These are phyloP conservation scores for Megaceryle alcyon DNA, from an alignment of 2,797 vertebrate species.

Conservation along the genomic window DNA sequence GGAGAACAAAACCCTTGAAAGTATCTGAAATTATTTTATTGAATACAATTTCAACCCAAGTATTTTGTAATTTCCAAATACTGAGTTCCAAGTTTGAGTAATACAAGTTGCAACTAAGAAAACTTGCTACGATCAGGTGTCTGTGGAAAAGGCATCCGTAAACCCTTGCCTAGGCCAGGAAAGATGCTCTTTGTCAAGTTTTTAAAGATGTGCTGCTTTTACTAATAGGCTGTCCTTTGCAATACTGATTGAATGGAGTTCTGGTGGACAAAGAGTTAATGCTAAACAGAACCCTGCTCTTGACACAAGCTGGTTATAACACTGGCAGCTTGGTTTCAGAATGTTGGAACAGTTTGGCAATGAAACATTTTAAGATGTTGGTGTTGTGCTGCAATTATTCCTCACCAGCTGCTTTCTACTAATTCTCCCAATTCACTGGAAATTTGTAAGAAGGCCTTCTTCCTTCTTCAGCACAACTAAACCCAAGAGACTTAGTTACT, in stretches of 20 bases:
- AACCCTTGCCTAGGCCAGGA: rapidly evolving
- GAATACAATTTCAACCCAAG: not conserved
- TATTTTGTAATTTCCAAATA: not conserved
- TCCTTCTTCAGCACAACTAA: not conserved
- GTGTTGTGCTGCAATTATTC: not conserved
- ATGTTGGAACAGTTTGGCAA: not conserved
- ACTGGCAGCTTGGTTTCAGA: not conserved
- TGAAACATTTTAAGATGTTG: not conserved
- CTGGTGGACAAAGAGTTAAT: not conserved
- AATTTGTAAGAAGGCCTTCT: not conserved
- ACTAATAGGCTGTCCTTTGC: not conserved
- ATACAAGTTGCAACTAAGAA: not conserved
- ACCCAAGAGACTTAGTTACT: not conserved
- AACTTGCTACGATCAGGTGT: not conserved
- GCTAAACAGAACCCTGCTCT: not conserved
- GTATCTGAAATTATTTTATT: not conserved
- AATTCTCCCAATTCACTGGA: rapidly evolving
- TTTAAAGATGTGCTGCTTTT: not conserved
- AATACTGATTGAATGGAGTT: not conserved
- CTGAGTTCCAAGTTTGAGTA: not conserved
- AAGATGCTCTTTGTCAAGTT: not conserved
- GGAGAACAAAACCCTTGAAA: not conserved
- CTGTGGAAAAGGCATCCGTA: not conserved
- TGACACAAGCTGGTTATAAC: not conserved
- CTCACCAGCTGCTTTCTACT: not conserved